phyloP scores from a whole-genome alignment of 64 coral and sea anemone genomes.

The Trachythela sp. region DNA sequence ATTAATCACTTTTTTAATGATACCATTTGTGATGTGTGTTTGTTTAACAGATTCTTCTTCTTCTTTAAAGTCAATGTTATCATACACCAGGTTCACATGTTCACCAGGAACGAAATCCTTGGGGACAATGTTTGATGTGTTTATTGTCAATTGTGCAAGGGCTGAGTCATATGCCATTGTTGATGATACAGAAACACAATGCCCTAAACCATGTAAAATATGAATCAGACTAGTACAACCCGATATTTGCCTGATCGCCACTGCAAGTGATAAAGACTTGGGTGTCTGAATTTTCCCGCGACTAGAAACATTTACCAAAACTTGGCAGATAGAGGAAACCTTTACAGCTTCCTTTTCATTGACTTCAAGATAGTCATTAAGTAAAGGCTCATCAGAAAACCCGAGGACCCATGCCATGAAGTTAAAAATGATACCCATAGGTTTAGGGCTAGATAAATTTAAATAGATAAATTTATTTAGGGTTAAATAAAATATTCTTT shows the following conservation, averaged over 20 bases:
- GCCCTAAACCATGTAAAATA: too few species aligned
- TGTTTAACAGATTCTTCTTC: background rate
- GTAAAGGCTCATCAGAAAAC: background rate
- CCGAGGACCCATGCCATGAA: background rate
- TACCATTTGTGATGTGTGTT: background rate
- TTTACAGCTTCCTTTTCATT: background rate
- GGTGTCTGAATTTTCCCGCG: background rate
- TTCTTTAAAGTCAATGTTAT: constrained; percentile 22
- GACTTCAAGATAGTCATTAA: background rate
- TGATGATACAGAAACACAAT: too few species aligned
- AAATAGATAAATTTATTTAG: too few species aligned
- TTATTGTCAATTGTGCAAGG: background rate
- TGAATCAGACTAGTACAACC: too few species aligned
- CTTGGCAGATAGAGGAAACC: background rate
- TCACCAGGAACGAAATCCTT: background rate
- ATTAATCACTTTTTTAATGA: too few species aligned
- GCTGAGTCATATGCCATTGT: constrained; percentile 4
- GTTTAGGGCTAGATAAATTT: too few species aligned
- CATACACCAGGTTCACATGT: too few species aligned
- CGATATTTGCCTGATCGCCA: too few species aligned
- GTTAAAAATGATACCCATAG: background rate
- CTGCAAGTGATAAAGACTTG: too few species aligned
- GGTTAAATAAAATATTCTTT: too few species aligned
- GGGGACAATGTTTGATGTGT: background rate
- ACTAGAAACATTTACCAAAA: background rate